Conservation (phyloP, 2,113 vertebrate genomes). For the Coturnix japonica region DNA sequence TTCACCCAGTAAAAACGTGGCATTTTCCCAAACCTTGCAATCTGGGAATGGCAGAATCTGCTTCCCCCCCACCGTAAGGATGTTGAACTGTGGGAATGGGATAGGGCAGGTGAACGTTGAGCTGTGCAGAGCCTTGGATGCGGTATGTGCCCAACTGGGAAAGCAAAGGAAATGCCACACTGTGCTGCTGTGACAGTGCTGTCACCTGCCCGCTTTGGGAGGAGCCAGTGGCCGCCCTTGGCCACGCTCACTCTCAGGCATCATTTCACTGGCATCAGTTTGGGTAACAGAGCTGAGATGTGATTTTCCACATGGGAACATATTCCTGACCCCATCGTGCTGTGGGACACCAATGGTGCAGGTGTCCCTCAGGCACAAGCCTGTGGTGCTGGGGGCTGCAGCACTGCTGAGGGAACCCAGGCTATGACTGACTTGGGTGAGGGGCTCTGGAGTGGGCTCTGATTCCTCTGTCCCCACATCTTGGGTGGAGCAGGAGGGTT, state of each 20-base stretch:
- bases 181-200: not conserved
- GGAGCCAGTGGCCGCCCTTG: not conserved
- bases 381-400: not conserved
- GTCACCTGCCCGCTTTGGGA: not conserved
- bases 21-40: slow-evolving; percentile 1
- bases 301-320: not conserved
- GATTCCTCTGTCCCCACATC: not conserved
- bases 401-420: not conserved
- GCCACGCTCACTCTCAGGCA: not conserved
- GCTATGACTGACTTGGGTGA: not conserved
- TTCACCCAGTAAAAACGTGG: slow-evolving; percentile 9
- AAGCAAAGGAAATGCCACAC: not conserved
- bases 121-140: not conserved
- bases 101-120: fast-evolving
- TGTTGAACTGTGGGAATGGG: not conserved
- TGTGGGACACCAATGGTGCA: not conserved
- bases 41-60: not conserved
- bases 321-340: not conserved
- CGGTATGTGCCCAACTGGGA: not conserved
- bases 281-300: not conserved
- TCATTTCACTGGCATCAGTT: not conserved
- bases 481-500: slow-evolving; percentile 46
- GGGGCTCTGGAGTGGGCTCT: not conserved
- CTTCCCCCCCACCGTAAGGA: not conserved
- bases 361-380: not conserved